phyloP scores from a whole-genome alignment of 1,140 invertebrate species.

The Drosophila kurseongensis region DNA sequence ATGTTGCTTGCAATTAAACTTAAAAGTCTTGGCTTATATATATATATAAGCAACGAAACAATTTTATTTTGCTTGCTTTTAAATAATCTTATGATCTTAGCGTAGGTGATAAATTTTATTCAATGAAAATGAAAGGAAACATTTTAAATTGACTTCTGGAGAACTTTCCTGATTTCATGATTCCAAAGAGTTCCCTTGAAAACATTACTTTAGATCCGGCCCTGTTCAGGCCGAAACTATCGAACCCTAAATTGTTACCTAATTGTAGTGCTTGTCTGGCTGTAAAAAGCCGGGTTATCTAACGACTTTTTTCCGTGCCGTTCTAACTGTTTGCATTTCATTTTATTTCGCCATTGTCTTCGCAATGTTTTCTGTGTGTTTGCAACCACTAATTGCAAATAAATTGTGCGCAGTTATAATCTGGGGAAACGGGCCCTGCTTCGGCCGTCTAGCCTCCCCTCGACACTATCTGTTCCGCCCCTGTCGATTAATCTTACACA shows the following conservation, averaged over 20 bases:
- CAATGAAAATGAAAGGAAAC: no score
- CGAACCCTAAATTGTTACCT: constrained; percentile 1
- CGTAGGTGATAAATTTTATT: no score
- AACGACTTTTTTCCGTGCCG: constrained; percentile 48
- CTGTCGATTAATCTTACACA: constrained; percentile 35
- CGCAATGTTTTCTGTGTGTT: constrained; percentile 38
- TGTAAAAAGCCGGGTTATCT: constrained; percentile 32
- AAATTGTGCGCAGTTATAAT: constrained; percentile 57
- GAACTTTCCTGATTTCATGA: no score
- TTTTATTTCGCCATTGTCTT: constrained; percentile 44
- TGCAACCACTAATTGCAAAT: constrained; percentile 58
- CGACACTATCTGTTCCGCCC: constrained; percentile 19
- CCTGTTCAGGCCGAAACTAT: no score
- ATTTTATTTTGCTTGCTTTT: no score
- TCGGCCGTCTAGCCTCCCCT: background rate
- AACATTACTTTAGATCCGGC: no score
- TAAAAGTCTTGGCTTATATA: background rate
- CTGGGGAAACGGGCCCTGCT: constrained; percentile 22
- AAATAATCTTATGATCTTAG: no score
- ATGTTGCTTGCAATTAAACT: background rate
- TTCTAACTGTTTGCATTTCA: constrained; percentile 57
- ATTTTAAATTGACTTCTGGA: no score
- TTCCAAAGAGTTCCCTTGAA: no score
- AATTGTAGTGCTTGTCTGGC: constrained; percentile 23
- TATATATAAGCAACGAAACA: no score